Evolutionary conservation across 2,888 invertebrate genomes (phyloP), one percentile per base, ranked within the genome.

Genomic region (Hermaeophaga mercurialis): DNA sequence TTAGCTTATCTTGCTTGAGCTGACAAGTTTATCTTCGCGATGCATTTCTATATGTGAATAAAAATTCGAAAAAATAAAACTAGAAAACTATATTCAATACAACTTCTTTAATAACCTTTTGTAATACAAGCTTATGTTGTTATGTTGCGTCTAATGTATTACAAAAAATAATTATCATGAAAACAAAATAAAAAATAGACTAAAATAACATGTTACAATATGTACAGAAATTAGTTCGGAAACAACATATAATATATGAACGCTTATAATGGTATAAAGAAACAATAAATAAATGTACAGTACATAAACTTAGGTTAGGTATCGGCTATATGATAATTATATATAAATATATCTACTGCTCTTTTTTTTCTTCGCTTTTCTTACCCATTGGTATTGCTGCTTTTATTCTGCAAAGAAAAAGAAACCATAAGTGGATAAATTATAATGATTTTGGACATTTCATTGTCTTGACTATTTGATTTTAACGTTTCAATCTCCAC

Each of bases 331-430:
- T n/a, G n/a, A n/a, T n/a, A n/a, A n/a, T n/a, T n/a, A n/a, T n/a
- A n/a, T n/a, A 47, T 54, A 54, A 52, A 26, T 24, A 24, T 43
- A 59, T 77, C 84, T 89, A 90, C 83, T 91, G 89, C 81, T 91
- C 90, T 82, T 92, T 92, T 76, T 89, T 87, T 73, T 88, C 86
- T 76, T 93, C 91, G 66, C 85, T 76, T 81, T 91, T 92, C 82
- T 91, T 89, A 78, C 92, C 92, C 78, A 93, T 86, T 64, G 94
- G 94, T 79, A 94, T 87, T 69, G 91, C 91, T 71, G 90, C 90
- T 79, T 90, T 90, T 72, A 94, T 89, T 79, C 94, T 94, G 81
- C n/a, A n/a, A n/a, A n/a, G n/a, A n/a, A n/a, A n/a, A 24, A 80
- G 80, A 65, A 65, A 66, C 31, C 31, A 31, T 11, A 7, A 28